Conservation (phyloP, 2,888 invertebrate species). For the Elmis aenea region DNA sequence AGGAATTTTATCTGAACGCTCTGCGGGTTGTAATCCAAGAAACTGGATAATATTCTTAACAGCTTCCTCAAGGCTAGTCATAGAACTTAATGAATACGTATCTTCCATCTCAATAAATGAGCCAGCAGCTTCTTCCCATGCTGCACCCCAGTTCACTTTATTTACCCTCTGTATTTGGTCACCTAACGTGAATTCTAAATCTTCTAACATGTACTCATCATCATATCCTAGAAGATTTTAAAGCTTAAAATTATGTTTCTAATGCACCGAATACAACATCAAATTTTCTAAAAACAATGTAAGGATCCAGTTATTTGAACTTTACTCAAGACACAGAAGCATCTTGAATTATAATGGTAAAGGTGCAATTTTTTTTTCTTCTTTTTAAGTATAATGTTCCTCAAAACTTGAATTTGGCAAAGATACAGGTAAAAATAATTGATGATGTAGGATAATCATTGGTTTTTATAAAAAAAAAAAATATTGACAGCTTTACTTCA, state of each 20-base stretch:
- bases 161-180: conserved; percentile 80
- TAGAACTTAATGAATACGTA: conserved; percentile 82
- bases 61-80: conserved; percentile 75
- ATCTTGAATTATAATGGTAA: too few relatives aligned
- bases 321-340: too few relatives aligned
- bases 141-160: conserved; percentile 66
- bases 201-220: conserved; percentile 94
- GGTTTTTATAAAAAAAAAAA: too few relatives aligned
- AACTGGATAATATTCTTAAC: conserved; percentile 78
- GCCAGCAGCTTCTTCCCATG: conserved; percentile 62
- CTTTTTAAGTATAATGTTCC: too few relatives aligned
- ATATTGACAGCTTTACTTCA: background rate
- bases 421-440: too few relatives aligned
- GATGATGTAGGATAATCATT: too few relatives aligned
- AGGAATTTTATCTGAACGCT: conserved; percentile 75
- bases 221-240: conserved; percentile 62
- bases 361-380: too few relatives aligned
- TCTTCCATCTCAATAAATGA: conserved; percentile 61
- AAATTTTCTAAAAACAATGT: too few relatives aligned
- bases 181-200: conserved; percentile 77
- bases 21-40: conserved; percentile 79
- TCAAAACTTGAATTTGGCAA: too few relatives aligned
- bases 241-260: conserved; percentile 2
- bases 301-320: too few relatives aligned
- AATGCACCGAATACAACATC: too few relatives aligned